phyloP scores from a whole-genome alignment of 2,888 invertebrate species.

The Rhamphomyia laevipes region DNA sequence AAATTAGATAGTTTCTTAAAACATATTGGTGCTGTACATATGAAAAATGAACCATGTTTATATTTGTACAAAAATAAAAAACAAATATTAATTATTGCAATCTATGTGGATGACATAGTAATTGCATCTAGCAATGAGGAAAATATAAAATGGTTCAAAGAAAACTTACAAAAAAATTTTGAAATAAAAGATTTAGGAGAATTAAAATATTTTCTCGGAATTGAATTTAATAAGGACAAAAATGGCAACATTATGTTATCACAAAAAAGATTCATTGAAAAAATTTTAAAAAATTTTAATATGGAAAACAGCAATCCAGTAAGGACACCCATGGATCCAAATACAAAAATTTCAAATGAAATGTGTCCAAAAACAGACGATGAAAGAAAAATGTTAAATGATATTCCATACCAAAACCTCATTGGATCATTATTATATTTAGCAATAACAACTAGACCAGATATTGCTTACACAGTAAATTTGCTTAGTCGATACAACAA shows the following conservation, averaged over 20 bases:
- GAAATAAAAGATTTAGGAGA: background rate
- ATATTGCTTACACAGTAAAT: slow-evolving; percentile 3
- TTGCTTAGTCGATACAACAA: slow-evolving; percentile 5
- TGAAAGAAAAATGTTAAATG: background rate
- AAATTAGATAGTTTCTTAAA: background rate
- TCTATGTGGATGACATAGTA: background rate
- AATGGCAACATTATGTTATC: background rate
- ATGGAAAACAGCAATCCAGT: background rate
- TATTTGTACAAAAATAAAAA: background rate
- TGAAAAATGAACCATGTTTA: background rate
- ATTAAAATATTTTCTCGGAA: background rate
- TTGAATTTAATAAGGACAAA: background rate
- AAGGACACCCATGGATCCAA: background rate
- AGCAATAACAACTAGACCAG: slow-evolving; percentile 7
- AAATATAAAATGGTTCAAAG: background rate
- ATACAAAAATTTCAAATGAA: background rate
- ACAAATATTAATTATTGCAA: background rate
- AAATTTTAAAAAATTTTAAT: no score
- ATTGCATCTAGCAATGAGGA: background rate
- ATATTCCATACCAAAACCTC: background rate
- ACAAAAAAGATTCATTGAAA: no score
- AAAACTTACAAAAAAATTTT: background rate
- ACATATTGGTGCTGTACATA: background rate
- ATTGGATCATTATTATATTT: slow-evolving; percentile 6
- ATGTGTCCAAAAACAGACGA: background rate